Evolutionary conservation across 2,797 vertebrate species (phyloP).

Genomic region (Remorina albescens): DNA sequence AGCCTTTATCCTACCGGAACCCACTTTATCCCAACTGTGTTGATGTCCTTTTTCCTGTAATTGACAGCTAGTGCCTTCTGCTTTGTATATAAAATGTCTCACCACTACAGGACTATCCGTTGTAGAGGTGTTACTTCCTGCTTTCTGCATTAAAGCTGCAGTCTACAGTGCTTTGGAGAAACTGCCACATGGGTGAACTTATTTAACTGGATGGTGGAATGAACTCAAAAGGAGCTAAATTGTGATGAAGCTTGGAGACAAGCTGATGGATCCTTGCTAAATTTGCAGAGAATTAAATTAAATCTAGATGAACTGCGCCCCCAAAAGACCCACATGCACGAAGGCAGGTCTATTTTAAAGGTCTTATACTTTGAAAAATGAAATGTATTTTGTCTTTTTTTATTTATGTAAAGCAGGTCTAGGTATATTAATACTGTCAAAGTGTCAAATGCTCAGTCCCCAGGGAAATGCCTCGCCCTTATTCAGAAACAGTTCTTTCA

Average conservation of each 20-base stretch:
- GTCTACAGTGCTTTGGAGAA: neutral
- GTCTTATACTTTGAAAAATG: too few species aligned
- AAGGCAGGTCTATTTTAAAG: slow-evolving; percentile 49
- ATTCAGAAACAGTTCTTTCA: too few species aligned
- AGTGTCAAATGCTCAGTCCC: too few species aligned
- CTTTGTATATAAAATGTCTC: slow-evolving; percentile 16
- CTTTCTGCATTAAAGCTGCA: slow-evolving; percentile 10
- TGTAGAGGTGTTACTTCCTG: neutral
- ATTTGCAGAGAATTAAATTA: slow-evolving; percentile 47
- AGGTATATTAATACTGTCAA: too few species aligned
- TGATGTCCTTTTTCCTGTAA: slow-evolving; percentile 31
- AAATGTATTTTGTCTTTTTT: too few species aligned
- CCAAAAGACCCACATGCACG: slow-evolving; percentile 22
- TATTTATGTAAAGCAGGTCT: too few species aligned
- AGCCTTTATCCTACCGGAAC: slow-evolving; percentile 35
- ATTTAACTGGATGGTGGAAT: slow-evolving; percentile 43
- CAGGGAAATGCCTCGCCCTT: too few species aligned
- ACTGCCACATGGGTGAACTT: slow-evolving; percentile 25
- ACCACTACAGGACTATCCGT: slow-evolving; percentile 32
- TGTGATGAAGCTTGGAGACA: slow-evolving; percentile 13
- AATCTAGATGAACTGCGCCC: slow-evolving; percentile 40
- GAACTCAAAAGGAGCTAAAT: slow-evolving; percentile 33
- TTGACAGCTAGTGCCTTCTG: slow-evolving; percentile 52
- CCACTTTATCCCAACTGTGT: slow-evolving; percentile 18
- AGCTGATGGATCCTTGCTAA: slow-evolving; percentile 40